Percentiles rank a stretch among this genome's conserved stretches.
These are phyloP conservation scores for Notarius lentiginosus DNA, from an alignment of 2,113 vertebrate genomes.

Conservation along the genomic window DNA sequence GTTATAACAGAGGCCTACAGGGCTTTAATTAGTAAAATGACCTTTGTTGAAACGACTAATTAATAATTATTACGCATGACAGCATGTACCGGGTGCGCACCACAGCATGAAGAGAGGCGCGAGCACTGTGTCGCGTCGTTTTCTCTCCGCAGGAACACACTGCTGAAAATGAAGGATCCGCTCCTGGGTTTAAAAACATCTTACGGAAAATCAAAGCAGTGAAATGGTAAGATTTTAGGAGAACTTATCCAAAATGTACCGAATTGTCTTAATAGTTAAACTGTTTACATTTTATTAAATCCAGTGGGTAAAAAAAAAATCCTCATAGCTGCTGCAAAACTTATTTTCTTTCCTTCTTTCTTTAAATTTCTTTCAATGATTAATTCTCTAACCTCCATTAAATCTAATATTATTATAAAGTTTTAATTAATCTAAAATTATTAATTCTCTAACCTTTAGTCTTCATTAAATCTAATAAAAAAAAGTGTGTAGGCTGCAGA, in stretches of 20 bases:
- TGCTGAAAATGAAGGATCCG: neutral
- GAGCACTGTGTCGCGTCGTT: neutral
- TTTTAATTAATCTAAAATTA: too few relatives aligned
- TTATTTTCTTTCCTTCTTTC: neutral
- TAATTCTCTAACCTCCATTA: neutral
- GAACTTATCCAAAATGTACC: neutral
- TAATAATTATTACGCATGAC: neutral
- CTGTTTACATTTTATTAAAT: neutral
- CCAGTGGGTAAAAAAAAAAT: neutral
- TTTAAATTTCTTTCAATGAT: neutral
- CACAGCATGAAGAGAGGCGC: neutral
- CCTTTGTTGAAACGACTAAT: neutral
- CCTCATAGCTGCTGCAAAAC: neutral
- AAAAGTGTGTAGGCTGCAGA: neutral
- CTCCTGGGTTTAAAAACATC: neutral
- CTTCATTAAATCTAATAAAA: neutral
- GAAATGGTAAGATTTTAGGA: slow-evolving; percentile 2
- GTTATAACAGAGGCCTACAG: neutral
- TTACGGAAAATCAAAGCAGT: neutral
- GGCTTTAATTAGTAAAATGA: neutral
- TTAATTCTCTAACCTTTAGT: neutral
- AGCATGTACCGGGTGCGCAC: neutral
- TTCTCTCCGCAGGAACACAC: neutral
- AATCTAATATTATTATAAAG: neutral
- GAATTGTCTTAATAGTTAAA: neutral